phyloP scores from a whole-genome alignment of 1,140 invertebrate species.

The Tribolium madens region DNA sequence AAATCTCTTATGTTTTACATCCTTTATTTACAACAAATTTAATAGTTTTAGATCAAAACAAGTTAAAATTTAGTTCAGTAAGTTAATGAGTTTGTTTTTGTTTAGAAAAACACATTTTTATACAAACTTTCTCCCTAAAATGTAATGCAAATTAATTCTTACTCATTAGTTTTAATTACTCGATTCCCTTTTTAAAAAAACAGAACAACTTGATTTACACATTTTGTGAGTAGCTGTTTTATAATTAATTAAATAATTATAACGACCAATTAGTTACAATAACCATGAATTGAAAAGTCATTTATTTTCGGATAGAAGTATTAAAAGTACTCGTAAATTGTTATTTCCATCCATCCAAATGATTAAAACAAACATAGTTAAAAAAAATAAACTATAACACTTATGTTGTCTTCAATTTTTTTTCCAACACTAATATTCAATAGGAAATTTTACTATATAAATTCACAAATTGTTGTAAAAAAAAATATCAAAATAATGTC shows the following conservation, averaged over 20 bases:
- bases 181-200: neutral
- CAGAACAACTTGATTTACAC: conserved; percentile 27
- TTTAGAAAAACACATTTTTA: conserved; percentile 6
- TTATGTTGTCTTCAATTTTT: no score
- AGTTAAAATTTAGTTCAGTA: conserved; percentile 6
- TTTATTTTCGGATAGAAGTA: conserved; percentile 3
- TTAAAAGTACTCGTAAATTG: neutral
- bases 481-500: no score
- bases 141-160: neutral
- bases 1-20: neutral
- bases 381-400: no score
- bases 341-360: neutral
- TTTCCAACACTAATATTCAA: no score
- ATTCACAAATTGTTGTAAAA: no score
- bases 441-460: no score
- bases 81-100: neutral
- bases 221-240: neutral
- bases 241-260: conserved; percentile 18
- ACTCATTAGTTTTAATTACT: conserved; percentile 19
- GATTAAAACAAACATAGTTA: neutral
- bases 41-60: neutral
- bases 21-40: neutral
- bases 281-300: neutral
- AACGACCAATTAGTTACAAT: conserved; percentile 8
- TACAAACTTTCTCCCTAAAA: neutral